Conservation (phyloP, 2,888 invertebrate species). For the Chrysotoxum bicinctum region DNA sequence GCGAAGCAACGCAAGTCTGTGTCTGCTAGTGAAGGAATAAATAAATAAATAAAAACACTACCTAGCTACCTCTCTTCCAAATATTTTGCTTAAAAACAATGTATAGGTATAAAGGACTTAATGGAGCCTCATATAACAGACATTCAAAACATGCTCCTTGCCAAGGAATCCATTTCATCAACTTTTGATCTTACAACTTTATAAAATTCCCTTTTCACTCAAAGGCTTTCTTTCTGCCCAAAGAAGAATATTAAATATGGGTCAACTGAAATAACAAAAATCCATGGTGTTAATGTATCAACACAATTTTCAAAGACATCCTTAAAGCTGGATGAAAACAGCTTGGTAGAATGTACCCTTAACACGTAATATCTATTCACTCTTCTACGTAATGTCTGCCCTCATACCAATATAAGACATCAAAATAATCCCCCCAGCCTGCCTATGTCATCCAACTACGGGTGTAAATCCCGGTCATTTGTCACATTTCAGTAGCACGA, state of each 20-base stretch:
- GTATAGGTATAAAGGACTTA: not conserved
- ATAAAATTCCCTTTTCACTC: not conserved
- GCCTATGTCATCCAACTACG: constrained; percentile 11
- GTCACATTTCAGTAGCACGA: constrained; percentile 47
- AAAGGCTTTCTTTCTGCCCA: not conserved
- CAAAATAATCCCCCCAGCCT: constrained; percentile 11
- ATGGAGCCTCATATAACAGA: not conserved
- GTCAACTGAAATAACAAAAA: not conserved
- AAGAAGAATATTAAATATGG: not conserved
- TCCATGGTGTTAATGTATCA: constrained; percentile 26
- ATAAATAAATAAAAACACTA: not conserved
- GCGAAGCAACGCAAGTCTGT: not conserved
- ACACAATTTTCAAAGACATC: constrained; percentile 16
- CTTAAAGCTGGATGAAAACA: constrained; percentile 3
- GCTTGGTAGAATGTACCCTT: constrained; percentile 10
- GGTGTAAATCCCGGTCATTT: constrained; percentile 61
- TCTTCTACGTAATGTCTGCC: not conserved
- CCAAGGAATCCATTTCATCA: not conserved
- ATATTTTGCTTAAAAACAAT: not conserved
- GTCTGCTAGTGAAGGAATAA: not conserved
- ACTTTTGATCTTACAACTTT: not conserved
- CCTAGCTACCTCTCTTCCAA: not conserved
- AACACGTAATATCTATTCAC: constrained; percentile 3
- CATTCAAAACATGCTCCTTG: not conserved
- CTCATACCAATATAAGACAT: not conserved